These are phyloP conservation scores for Orchesella cincta DNA, from an alignment of 1,140 invertebrate species.

Conservation along the genomic window DNA sequence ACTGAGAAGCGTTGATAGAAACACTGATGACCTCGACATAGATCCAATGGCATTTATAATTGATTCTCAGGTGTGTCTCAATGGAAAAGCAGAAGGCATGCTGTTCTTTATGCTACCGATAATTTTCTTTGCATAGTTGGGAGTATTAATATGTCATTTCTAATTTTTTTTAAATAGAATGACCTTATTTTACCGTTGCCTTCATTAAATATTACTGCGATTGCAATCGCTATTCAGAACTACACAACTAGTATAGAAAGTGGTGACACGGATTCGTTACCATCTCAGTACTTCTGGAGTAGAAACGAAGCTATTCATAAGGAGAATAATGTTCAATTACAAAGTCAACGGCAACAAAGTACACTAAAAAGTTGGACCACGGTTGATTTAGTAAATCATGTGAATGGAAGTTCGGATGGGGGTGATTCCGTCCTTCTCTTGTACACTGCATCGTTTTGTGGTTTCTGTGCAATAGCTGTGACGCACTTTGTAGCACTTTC, in stretches of 20 bases:
- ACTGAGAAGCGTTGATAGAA: not conserved
- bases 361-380: slow-evolving; percentile 14
- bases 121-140: not conserved
- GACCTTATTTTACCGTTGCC: slow-evolving; percentile 44
- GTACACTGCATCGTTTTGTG: slow-evolving; percentile 48
- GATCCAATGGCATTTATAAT: slow-evolving; percentile 49
- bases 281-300: not conserved
- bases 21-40: not conserved
- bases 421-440: slow-evolving; percentile 39
- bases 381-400: slow-evolving; percentile 22
- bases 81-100: not conserved
- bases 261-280: not conserved
- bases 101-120: not conserved
- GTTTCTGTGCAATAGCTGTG: slow-evolving; percentile 44
- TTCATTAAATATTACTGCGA: slow-evolving; percentile 45
- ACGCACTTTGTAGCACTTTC: slow-evolving; percentile 42
- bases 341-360: not conserved
- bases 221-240: slow-evolving; percentile 43
- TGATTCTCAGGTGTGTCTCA: slow-evolving; percentile 40
- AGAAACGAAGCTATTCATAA: not conserved
- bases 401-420: not conserved
- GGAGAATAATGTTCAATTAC: not conserved
- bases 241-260: slow-evolving; percentile 38
- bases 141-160: not conserved
- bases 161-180: slow-evolving; percentile 34